Conservation (phyloP, 53 echinoderm and acorn worm species). For the Henricia sp. region DNA sequence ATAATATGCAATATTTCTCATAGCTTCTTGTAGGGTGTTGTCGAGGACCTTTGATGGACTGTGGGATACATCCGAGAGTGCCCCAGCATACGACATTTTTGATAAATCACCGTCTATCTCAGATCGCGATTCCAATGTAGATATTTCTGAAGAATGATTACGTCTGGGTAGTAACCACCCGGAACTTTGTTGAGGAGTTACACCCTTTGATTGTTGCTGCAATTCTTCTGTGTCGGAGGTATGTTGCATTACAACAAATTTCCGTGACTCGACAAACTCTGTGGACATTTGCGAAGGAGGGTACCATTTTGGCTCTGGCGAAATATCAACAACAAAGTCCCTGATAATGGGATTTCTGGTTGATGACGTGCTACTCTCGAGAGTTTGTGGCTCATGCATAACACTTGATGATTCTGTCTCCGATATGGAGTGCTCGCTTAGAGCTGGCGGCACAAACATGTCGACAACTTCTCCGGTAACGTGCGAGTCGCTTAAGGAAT, state of each 20-base stretch:
- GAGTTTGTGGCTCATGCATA: neutral
- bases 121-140: neutral
- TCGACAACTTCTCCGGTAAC: too few species aligned
- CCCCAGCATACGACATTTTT: slow-evolving; percentile 19
- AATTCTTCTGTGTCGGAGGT: slow-evolving; percentile 9
- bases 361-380: neutral
- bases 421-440: neutral
- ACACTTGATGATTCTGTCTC: neutral
- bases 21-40: slow-evolving; percentile 14
- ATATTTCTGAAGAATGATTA: neutral
- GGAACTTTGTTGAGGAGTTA: too few species aligned
- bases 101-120: slow-evolving; percentile 8
- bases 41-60: too few species aligned
- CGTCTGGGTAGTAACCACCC: neutral
- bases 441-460: too few species aligned
- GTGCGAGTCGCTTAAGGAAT: neutral
- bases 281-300: neutral
- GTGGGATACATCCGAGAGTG: neutral
- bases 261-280: neutral
- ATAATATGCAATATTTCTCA: slow-evolving; percentile 32
- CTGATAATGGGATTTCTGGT: slow-evolving; percentile 5
- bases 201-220: slow-evolving; percentile 20
- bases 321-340: slow-evolving; percentile 24
- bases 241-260: slow-evolving; percentile 10
- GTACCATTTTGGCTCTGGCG: neutral